These are phyloP conservation scores for Trichonephila clavipes DNA, from an alignment of 1,140 invertebrate genomes.

Conservation along the genomic window DNA sequence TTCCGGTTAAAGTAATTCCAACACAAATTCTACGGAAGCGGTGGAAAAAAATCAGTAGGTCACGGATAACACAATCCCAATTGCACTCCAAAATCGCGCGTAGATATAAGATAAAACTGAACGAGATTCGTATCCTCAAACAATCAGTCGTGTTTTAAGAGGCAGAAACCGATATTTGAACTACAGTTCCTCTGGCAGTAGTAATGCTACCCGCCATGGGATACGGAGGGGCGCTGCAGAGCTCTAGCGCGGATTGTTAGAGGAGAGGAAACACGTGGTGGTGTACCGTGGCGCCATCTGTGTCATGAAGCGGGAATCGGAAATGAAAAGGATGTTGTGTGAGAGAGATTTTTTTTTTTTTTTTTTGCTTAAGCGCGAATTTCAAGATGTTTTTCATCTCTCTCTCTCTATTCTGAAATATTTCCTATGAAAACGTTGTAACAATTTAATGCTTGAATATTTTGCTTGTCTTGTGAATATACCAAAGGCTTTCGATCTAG, in stretches of 20 bases:
- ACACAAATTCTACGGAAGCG: slow-evolving; percentile 24
- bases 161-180: slow-evolving; percentile 52
- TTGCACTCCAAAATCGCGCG: slow-evolving; percentile 37
- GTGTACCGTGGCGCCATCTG: slow-evolving; percentile 33
- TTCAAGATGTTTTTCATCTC: no score
- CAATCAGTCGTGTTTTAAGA: slow-evolving; percentile 19
- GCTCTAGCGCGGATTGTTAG: slow-evolving; percentile 14
- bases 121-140: slow-evolving; percentile 4
- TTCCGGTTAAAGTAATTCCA: not conserved
- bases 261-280: slow-evolving; percentile 9
- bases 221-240: not conserved
- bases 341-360: not conserved
- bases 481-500: no score
- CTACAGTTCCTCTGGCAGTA: not conserved
- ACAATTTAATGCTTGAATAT: no score
- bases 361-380: no score
- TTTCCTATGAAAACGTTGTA: no score
- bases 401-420: no score
- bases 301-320: not conserved
- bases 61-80: slow-evolving; percentile 34
- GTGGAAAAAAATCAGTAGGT: slow-evolving; percentile 2
- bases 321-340: not conserved
- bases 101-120: slow-evolving; percentile 16
- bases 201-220: slow-evolving; percentile 22
- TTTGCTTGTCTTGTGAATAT: no score